Evolutionary conservation across 2,888 invertebrate species (phyloP), one percentile per base, ranked within the genome.

Genomic region (Nephrotoma flavescens): DNA sequence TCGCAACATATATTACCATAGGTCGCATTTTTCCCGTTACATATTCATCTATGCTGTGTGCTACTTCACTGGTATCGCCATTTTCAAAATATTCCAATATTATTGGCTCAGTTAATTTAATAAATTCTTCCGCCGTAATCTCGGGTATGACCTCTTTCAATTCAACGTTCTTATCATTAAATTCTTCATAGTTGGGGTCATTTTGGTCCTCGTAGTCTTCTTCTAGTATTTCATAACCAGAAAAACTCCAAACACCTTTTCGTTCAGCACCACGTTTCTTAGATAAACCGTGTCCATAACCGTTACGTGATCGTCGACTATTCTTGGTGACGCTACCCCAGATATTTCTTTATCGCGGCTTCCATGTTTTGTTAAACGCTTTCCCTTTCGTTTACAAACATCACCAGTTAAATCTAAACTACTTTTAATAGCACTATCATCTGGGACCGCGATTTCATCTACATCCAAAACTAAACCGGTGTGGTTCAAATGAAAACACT

Each of bases 181-280:
- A 92, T 90, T 98, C 98, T 91, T 98, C 98, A 90, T 97, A 98
- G 93, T 98, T 98, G 57, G 98, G 98, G 92, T 98, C 98, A 89
- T 96, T 95, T 88, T 95, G 94, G 89, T 95, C 95, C 89, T 96
- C 96, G 89, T 95, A 95, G 87, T 93, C 94, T 88, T 95, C 95
- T 89, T 95, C 95, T 83, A 95, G 93, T 71, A 97, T 92, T 90
- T 98, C 97, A 1, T 96, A 97, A n/a, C 98, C 98, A 1, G 96
- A 96, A n/a, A 94, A 93, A 6, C 98, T 98, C 97, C 98, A 98
- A 0, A 97, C 97, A 0, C 97, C 97, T 91, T 98, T 98, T 83
- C 98, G 97, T 9, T 98, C 98, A 42, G 96, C 97, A 86, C 98
- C 98, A 86, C 96, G 96, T 94, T 97, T 97, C 92, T 97, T 97